These are phyloP conservation scores for Lymantria dispar DNA, from an alignment of 2,888 invertebrate genomes.

Conservation along the genomic window DNA sequence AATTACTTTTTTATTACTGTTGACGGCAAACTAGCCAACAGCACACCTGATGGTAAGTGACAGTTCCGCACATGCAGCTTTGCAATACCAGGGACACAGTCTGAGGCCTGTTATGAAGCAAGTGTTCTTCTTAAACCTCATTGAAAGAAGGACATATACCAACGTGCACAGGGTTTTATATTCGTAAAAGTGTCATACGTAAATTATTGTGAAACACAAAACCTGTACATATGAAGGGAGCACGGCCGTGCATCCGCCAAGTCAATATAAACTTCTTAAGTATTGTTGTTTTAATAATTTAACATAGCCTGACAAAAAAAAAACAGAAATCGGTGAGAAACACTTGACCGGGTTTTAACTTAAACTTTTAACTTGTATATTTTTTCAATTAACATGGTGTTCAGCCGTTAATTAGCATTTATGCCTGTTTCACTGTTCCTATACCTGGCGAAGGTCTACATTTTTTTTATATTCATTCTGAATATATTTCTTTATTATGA, in stretches of 20 bases:
- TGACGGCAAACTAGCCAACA: no score
- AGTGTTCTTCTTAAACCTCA: no score
- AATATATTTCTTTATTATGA: background rate
- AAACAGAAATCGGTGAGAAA: background rate
- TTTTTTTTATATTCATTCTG: background rate
- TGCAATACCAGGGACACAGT: no score
- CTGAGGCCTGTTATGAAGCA: no score
- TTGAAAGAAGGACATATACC: no score
- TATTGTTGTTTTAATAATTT: constrained; percentile 11
- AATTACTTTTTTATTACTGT: no score
- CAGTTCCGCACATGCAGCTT: no score
- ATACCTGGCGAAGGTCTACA: background rate
- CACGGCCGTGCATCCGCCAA: no score
- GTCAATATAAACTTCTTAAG: constrained; percentile 3
- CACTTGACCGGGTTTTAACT: background rate
- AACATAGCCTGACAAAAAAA: constrained; percentile 1
- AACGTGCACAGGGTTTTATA: constrained; percentile 11
- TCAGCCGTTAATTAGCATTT: background rate
- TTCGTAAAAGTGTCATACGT: constrained; percentile 25
- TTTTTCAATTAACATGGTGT: background rate
- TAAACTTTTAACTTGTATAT: background rate
- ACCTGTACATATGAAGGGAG: constrained; percentile 15
- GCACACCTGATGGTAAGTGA: no score
- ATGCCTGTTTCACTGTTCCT: background rate
- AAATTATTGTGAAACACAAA: constrained; percentile 24